Base-by-base conservation (phyloP, 2,888 invertebrate genomes). In the Macroteleia sp. region DNA sequence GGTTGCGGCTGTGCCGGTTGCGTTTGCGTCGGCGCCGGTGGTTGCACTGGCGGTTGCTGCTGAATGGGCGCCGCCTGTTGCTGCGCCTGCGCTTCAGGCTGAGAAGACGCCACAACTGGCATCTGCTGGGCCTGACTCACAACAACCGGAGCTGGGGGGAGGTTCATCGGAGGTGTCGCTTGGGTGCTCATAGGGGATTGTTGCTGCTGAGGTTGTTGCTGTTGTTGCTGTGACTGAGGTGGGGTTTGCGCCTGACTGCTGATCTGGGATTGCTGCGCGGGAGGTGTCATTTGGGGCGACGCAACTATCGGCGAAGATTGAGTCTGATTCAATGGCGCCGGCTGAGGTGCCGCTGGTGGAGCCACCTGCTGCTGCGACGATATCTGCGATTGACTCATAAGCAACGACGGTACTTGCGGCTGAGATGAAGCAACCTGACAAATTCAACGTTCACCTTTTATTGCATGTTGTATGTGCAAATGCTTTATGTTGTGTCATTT, bases 351-450 rank as follows among this genome's bases (percentile, higher is more conserved):
- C 61, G 48, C 14, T 30, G n/a, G n/a, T n/a, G n/a, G n/a, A n/a
- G 10, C 16, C 12, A 34, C 12, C 14, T 50, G 84, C 19, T 79
- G 48, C 36, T 82, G 78, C 14, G 87, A 79, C 61, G 50, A 16
- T 17, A 59, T 50, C 12, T 86, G 83, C 20, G 73, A 87, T 80
- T 77, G 91, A 85, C 30, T 77, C 9, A 78, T 91, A 87, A 39
- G 66, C n/a, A 66, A 34, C 4, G 42, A 5, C 39, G 32, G 42
- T 3, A 44, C 39, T 54, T 61, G 61, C 6, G 48, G 32, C 59
- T 71, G 61, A n/a, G 62, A 39, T 9, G 50, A 71, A 2, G 54
- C 61, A n/a, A 62, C 59, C 69, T 67, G 39, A n/a, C n/a, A n/a
- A n/a, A n/a, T n/a, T n/a, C n/a, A n/a, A n/a, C n/a, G n/a, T n/a